Evolutionary conservation across 2,797 vertebrate species (phyloP), one percentile per base, ranked within the genome.

Genomic region (Tarsius wallacei): DNA sequence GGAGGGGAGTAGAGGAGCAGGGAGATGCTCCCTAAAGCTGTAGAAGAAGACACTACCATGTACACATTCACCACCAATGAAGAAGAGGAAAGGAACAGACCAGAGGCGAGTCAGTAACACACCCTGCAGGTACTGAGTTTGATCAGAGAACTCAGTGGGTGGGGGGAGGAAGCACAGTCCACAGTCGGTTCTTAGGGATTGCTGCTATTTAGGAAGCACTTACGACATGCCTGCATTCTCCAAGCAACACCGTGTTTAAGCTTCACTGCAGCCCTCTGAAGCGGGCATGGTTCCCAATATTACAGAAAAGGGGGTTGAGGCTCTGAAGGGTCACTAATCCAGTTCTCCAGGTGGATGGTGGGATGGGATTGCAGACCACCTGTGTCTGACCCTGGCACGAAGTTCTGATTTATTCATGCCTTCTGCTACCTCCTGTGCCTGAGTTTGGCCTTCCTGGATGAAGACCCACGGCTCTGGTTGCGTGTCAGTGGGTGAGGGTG

Each of bases 241-340:
- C 12, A 6, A 64, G 12, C 7, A 1, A 28, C 11, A 2, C 7
- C 33, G 22, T 16, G 6, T 66, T 55, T 33, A 33, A 33, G 8
- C 28, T 36, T 68, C 16, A 8, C 12, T 0, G 6, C 15, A n/a
- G 22, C 21, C 33, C 33, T 6, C 1, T 0, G 9, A 28, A 66
- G 31, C 33, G 22, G 33, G 15, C 42, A 10, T 15, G 33, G 1
- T 31, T 53, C 36, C 21, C 77, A 22, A 9, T 42, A 24, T 55
- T 5, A 70, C 4, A 68, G 92, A 61, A 33, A 77, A 87, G 55
- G 15, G 33, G 33, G 2, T 0, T 6, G 63, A 31, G 51, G 36
- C 77, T 85, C 63, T 22, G 4, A 22, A 42, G 66, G 51, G 81
- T 61, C 5, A 7, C 15, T 1, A 15, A 71, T n/a, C 24, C 0